phyloP scores from a whole-genome alignment of 2,888 invertebrate genomes.

The Eupithecia abbreviata region DNA sequence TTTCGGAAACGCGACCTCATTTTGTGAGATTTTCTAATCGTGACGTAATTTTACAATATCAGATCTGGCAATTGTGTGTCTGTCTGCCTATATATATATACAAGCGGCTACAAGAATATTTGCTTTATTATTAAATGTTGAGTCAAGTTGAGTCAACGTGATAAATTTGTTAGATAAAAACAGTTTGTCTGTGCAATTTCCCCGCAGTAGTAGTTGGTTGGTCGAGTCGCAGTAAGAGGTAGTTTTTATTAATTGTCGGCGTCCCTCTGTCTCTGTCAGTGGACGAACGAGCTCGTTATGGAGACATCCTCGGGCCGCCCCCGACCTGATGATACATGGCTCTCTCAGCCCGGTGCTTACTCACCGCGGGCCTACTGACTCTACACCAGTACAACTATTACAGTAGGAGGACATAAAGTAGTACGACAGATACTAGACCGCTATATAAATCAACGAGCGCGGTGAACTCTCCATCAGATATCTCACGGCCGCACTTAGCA shows the following conservation, averaged over 20 bases:
- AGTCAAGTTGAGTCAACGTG: neutral
- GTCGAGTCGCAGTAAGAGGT: constrained; percentile 2
- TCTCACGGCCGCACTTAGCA: constrained; percentile 7
- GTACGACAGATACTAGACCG: neutral
- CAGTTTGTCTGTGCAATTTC: neutral
- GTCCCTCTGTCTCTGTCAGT: neutral
- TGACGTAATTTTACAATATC: neutral
- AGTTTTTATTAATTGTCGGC: neutral
- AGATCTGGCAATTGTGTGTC: neutral
- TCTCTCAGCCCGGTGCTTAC: neutral
- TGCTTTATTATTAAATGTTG: neutral
- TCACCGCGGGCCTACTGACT: neutral
- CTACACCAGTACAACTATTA: neutral
- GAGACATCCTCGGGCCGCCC: neutral
- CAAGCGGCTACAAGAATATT: neutral
- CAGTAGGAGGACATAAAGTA: neutral
- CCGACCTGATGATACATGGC: neutral
- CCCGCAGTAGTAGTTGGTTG: neutral
- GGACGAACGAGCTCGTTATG: neutral
- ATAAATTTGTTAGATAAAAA: neutral
- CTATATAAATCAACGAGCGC: neutral
- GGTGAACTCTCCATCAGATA: neutral
- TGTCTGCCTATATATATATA: neutral
- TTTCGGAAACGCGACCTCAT: neutral
- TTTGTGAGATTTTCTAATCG: neutral